Base-by-base conservation (phyloP, 2,888 invertebrate species). In the Fissipunctia ypsillon region DNA sequence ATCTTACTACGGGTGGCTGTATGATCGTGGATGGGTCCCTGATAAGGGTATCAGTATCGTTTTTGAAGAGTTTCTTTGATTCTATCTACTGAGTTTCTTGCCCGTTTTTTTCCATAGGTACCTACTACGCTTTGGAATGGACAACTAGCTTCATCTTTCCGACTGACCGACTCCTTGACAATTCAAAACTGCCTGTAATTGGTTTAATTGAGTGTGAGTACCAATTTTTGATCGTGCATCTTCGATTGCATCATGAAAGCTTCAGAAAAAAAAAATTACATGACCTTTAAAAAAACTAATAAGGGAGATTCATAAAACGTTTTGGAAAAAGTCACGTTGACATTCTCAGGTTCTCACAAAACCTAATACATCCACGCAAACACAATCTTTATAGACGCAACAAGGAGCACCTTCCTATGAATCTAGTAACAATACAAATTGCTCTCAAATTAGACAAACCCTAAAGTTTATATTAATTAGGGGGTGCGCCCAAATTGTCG, bases 401-500 rank as follows among this genome's bases (percentile, higher is more conserved):
- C 50, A 64, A n/a, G 31, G 45, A 63, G 16, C 2, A 35, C n/a
- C n/a, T n/a, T 64, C 19, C 48, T 64, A 48, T 31, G n/a, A 50
- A 35, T n/a, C n/a, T 31, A 52, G 35, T 50, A 50, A 67, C 78
- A 72, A 77, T 74, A 76, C 79, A 79, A 83, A 83, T 86, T 75
- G 73, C 60, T 73, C 70, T 77, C 56, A 76, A 81, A 84, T 83
- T 83, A 73, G 64, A 63, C 60, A 48, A 66, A 56, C 76, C 81
- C 70, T 72, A 79, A 85, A 87, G 78, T 85, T 87, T 77, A 80
- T 84, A 87, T 84, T 85, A 84, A 87, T 84, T 83, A 74, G 73
- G 73, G 75, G 71, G 67, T 61, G 56, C 57, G 69, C 74, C 65
- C 82, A 83, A 87, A 87, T 87, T 83, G 84, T 81, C 73, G 73